Percentiles rank a stretch among this genome's conserved stretches.
These are phyloP conservation scores for Scaptomyza montana DNA, from an alignment of 1,140 invertebrate species.

Conservation along the genomic window DNA sequence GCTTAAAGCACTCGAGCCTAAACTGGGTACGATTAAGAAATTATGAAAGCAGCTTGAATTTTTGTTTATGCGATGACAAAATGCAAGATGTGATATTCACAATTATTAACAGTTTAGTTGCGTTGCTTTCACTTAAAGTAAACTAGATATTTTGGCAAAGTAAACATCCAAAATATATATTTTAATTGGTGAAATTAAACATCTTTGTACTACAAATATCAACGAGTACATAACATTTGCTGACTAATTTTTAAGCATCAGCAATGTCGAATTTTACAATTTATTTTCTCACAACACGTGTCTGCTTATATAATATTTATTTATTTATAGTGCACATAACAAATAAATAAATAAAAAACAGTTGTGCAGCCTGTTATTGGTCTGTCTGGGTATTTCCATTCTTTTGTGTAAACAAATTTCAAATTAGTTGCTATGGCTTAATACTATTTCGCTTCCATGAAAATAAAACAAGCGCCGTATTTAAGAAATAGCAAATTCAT, in stretches of 20 bases:
- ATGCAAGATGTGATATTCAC: neutral
- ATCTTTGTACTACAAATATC: conserved; percentile 3
- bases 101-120: neutral
- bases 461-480: neutral
- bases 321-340: neutral
- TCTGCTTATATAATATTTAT: neutral
- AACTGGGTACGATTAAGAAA: neutral
- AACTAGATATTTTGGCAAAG: too few species aligned
- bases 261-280: conserved; percentile 2
- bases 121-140: neutral
- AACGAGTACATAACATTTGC: neutral
- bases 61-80: too few species aligned
- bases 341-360: conserved; percentile 20
- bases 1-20: neutral
- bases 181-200: too few species aligned
- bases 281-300: conserved; percentile 4
- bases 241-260: conserved; percentile 33
- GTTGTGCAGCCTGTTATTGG: conserved; percentile 26
- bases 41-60: too few species aligned
- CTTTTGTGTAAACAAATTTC: neutral
- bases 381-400: neutral
- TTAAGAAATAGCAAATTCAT: neutral
- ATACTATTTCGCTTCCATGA: neutral
- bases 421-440: conserved; percentile 3
- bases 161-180: too few species aligned